Evolutionary conservation across 1,140 invertebrate genomes (phyloP).

Genomic region (Zaprionus gabonicus): DNA sequence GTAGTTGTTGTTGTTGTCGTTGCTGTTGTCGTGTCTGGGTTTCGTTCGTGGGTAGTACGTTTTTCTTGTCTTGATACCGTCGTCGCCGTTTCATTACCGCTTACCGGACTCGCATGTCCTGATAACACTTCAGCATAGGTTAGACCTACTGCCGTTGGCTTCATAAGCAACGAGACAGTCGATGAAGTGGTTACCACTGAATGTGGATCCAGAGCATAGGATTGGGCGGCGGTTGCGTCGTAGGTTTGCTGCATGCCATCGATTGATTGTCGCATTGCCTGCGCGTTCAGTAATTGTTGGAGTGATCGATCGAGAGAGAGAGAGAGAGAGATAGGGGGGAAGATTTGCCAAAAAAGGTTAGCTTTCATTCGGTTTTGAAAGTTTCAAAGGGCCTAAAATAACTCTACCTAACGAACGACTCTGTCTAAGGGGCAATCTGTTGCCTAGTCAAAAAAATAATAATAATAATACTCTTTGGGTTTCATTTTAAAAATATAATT

Average conservation of each 20-base stretch:
- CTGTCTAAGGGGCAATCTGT: not conserved
- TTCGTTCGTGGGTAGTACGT: conserved; percentile 29
- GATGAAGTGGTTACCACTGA: conserved; percentile 85
- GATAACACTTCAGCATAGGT: conserved; percentile 85
- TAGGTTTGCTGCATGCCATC: conserved; percentile 88
- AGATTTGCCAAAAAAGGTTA: conserved; percentile 84
- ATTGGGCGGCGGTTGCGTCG: conserved; percentile 88
- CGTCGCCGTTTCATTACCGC: conserved; percentile 66
- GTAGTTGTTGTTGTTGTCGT: conserved; percentile 19
- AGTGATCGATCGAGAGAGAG: conserved; percentile 53
- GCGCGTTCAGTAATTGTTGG: conserved; percentile 74
- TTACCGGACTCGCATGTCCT: conserved; percentile 83
- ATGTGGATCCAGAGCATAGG: conserved; percentile 90
- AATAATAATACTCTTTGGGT: conserved; percentile 34
- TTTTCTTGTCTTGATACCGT: conserved; percentile 51
- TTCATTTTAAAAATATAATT: conserved; percentile 71
- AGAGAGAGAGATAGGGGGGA: conserved; percentile 73
- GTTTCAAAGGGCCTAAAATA: conserved; percentile 57
- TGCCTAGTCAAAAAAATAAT: conserved; percentile 1
- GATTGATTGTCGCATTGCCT: conserved; percentile 89
- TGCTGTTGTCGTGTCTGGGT: conserved; percentile 19
- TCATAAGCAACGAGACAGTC: conserved; percentile 81
- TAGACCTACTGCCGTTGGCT: conserved; percentile 84
- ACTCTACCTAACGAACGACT: conserved; percentile 43
- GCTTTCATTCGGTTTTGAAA: conserved; percentile 70